phyloP scores from a whole-genome alignment of 2,797 vertebrate genomes.

The Cynodonichthys magdalenae region DNA sequence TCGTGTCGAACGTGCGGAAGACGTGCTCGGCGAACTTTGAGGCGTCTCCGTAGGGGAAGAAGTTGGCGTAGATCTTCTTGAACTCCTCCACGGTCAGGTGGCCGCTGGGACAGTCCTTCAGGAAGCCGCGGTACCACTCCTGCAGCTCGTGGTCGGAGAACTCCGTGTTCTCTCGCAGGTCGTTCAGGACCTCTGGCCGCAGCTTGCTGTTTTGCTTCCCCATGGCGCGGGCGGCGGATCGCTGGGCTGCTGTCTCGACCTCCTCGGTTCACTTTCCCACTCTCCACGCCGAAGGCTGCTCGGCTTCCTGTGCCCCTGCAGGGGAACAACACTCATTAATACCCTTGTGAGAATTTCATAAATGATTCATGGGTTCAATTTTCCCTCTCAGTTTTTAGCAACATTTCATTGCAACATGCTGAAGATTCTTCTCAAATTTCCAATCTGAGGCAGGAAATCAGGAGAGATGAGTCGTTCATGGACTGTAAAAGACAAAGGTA shows the following conservation, averaged over 20 bases:
- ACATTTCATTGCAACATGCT: slow-evolving; percentile 27
- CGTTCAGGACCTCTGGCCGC: slow-evolving; percentile 84
- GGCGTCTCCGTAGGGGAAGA: slow-evolving; percentile 86
- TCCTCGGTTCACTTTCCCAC: slow-evolving; percentile 36
- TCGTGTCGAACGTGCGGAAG: slow-evolving; percentile 86
- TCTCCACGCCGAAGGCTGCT: slow-evolving; percentile 39
- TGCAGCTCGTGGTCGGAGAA: slow-evolving; percentile 86
- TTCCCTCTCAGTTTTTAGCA: slow-evolving; percentile 37
- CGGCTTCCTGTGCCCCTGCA: slow-evolving; percentile 62
- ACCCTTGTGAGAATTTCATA: slow-evolving; percentile 57
- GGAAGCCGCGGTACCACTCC: slow-evolving; percentile 88
- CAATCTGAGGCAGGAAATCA: slow-evolving; percentile 12
- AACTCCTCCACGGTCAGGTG: slow-evolving; percentile 86
- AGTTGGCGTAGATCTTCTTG: slow-evolving; percentile 88
- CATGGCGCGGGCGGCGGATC: slow-evolving; percentile 64
- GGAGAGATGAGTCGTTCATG: slow-evolving; percentile 1
- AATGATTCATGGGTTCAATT: slow-evolving; percentile 70
- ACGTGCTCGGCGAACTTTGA: slow-evolving; percentile 86
- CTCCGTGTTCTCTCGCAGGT: slow-evolving; percentile 85
- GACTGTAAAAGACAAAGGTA: slow-evolving; percentile 14
- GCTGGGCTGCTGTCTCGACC: slow-evolving; percentile 29
- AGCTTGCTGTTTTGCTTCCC: slow-evolving; percentile 89
- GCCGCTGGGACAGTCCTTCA: slow-evolving; percentile 86
- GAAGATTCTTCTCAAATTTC: slow-evolving; percentile 20
- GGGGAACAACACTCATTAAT: slow-evolving; percentile 67